Evolutionary conservation across 2,797 vertebrate species (phyloP).

Genomic region (Serranus cabrilla): DNA sequence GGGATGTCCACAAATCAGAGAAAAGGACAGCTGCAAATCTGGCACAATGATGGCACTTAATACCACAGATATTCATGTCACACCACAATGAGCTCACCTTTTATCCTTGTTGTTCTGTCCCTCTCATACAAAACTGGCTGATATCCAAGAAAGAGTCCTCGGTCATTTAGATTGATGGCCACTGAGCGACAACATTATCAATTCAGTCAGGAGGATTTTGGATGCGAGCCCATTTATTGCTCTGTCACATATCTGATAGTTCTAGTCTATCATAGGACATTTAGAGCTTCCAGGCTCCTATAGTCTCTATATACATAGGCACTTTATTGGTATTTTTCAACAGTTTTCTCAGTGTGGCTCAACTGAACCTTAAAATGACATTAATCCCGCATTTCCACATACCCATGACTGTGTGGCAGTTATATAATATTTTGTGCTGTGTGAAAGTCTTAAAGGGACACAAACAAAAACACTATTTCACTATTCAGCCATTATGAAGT

Average conservation of each 20-base stretch:
- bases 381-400: not conserved
- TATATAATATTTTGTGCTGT: not conserved
- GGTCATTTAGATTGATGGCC: constrained; percentile 26
- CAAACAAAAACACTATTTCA: not conserved
- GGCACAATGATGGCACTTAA: not conserved
- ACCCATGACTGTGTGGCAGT: not conserved
- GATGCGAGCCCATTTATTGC: constrained; percentile 1
- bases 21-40: not conserved
- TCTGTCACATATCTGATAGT: constrained; percentile 13
- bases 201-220: constrained; percentile 17
- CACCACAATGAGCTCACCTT: constrained; percentile 17
- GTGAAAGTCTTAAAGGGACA: constrained; percentile 1
- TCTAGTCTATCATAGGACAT: constrained; percentile 14
- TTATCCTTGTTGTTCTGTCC: constrained; percentile 16
- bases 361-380: not conserved
- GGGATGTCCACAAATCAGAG: constrained; percentile 1
- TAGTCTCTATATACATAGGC: not conserved
- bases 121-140: constrained; percentile 9
- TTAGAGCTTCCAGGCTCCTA: constrained; percentile 9
- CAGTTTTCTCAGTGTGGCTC: not conserved
- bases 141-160: constrained; percentile 23
- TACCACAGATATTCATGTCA: constrained; percentile 19
- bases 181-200: constrained; percentile 27
- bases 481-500: not conserved
- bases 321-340: not conserved